phyloP scores from a whole-genome alignment of 2,797 vertebrate species.

The Chelonia mydas region DNA sequence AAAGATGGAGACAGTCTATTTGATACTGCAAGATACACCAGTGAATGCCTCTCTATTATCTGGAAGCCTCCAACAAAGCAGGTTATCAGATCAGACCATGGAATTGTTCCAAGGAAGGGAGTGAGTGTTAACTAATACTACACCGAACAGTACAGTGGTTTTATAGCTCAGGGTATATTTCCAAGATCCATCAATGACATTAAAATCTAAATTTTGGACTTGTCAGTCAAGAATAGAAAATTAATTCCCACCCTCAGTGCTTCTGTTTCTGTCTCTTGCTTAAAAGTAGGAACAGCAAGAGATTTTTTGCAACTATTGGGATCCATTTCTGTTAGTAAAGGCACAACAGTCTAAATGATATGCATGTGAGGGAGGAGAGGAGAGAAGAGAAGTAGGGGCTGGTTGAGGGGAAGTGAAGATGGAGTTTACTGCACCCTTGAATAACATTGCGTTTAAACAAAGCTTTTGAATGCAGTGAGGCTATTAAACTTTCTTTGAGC shows the following conservation, averaged over 20 bases:
- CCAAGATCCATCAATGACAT: not conserved
- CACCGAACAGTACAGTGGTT: rapidly evolving
- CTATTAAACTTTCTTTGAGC: not conserved
- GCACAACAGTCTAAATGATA: not conserved
- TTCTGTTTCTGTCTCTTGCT: not conserved
- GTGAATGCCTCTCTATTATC: not conserved
- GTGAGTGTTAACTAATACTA: not conserved
- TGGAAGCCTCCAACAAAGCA: not conserved
- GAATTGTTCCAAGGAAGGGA: not conserved
- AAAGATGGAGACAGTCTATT: not conserved
- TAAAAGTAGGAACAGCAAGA: not conserved
- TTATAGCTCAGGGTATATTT: not conserved
- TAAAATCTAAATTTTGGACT: not conserved
- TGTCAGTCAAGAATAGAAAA: not conserved
- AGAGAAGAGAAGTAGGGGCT: not conserved
- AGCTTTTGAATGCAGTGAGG: not conserved
- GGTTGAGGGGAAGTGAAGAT: not conserved
- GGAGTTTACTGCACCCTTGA: not conserved
- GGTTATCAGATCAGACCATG: not conserved
- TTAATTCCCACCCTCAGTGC: not conserved
- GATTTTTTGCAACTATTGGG: not conserved
- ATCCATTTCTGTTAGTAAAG: not conserved
- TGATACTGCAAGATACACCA: not conserved
- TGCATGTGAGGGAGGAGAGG: not conserved
- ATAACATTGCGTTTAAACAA: not conserved